Evolutionary conservation across 2,797 vertebrate genomes (phyloP).

Genomic region (Mallotus villosus): DNA sequence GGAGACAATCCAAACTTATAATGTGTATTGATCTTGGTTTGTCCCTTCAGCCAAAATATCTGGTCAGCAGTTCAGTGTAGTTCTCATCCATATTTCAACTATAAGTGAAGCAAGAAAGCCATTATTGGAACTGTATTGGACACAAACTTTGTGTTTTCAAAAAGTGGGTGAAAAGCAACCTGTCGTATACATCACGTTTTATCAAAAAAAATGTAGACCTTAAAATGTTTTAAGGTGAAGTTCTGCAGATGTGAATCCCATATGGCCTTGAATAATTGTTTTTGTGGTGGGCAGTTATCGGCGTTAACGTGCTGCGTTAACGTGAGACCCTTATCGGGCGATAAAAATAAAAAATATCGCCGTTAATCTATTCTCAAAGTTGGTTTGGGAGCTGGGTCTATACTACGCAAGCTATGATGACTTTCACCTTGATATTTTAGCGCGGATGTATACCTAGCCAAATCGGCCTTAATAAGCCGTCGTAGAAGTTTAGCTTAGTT

Average conservation of each 20-base stretch:
- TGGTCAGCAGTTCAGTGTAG: constrained; percentile 26
- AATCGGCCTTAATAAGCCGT: no score
- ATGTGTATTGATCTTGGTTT: constrained; percentile 33
- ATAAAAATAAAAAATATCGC: no score
- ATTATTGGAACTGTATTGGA: constrained; percentile 15
- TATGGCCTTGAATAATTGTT: constrained; percentile 59
- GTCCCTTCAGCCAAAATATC: constrained; percentile 31
- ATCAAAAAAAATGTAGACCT: constrained; percentile 32
- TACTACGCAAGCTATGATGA: no score
- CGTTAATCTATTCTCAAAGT: no score
- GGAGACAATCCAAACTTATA: constrained; percentile 22
- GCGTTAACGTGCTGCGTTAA: no score
- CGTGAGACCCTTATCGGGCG: no score
- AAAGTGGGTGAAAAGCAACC: constrained; percentile 25
- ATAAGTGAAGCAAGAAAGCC: constrained; percentile 11
- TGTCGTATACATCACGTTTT: constrained; percentile 16
- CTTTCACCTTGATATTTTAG: no score
- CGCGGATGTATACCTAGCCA: no score
- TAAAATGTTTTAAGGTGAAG: constrained; percentile 38
- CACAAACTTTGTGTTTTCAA: constrained; percentile 36
- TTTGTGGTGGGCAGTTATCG: no score
- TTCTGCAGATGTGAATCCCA: constrained; percentile 44
- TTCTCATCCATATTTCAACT: constrained; percentile 25
- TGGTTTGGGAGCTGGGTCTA: no score
- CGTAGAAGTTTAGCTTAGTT: no score